phyloP scores from a whole-genome alignment of 2,888 invertebrate species.

The Meiosimyza decipiens region DNA sequence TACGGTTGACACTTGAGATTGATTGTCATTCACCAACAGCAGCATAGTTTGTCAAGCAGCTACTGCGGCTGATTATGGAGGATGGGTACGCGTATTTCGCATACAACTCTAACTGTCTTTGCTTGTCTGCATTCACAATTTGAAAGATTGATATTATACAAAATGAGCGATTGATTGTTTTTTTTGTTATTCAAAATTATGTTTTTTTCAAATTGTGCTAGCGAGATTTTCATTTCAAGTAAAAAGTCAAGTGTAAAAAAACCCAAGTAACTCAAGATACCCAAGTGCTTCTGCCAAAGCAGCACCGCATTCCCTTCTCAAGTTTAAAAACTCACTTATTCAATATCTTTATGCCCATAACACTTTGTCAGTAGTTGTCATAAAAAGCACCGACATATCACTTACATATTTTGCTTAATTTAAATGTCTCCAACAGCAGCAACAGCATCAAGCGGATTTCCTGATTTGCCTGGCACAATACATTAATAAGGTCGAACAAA shows the following conservation, averaged over 20 bases:
- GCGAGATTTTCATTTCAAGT: too few relatives aligned
- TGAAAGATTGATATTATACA: too few relatives aligned
- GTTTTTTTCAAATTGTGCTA: too few relatives aligned
- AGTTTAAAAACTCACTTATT: too few relatives aligned
- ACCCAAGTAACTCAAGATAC: too few relatives aligned
- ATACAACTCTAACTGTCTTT: too few relatives aligned
- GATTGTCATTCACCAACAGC: conserved; percentile 60
- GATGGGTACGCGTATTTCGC: not conserved
- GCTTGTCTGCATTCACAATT: too few relatives aligned
- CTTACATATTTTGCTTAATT: conserved; percentile 13
- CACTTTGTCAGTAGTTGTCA: conserved; percentile 29
- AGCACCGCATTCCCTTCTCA: too few relatives aligned
- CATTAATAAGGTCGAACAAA: not conserved
- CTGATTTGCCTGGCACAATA: not conserved
- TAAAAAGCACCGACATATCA: conserved; percentile 29
- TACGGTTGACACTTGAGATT: conserved; percentile 61
- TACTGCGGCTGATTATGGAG: conserved; percentile 11
- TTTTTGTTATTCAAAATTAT: too few relatives aligned
- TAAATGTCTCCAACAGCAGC: not conserved
- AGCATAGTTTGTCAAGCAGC: conserved; percentile 37
- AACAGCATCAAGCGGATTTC: not conserved
- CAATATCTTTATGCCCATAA: conserved; percentile 6
- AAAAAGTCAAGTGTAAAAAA: too few relatives aligned
- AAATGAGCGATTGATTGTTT: too few relatives aligned
- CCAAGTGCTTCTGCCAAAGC: too few relatives aligned